Percentiles rank a stretch among this genome's conserved stretches.
These are phyloP conservation scores for Ischnus inquisitorius DNA, from an alignment of 2,888 invertebrate genomes.

Conservation along the genomic window DNA sequence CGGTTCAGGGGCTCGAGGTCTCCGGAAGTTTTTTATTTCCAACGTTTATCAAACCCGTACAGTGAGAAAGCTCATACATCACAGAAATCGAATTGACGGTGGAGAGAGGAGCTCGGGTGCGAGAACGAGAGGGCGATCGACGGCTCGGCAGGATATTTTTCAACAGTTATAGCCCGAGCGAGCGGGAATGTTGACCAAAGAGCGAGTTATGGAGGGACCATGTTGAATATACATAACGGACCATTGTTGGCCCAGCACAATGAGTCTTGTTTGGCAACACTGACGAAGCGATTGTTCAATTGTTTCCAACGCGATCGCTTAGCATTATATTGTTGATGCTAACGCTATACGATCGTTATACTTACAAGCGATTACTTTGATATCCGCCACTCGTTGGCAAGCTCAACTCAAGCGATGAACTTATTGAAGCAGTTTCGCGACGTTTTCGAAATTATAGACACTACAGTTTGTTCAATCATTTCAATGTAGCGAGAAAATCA, in stretches of 20 bases:
- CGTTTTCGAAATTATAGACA: not conserved
- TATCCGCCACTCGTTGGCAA: constrained; percentile 34
- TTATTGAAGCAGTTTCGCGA: not conserved
- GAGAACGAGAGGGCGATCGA: constrained; percentile 57
- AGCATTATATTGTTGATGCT: constrained; percentile 65
- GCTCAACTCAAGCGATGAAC: constrained; percentile 1
- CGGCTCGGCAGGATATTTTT: constrained; percentile 80
- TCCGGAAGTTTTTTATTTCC: constrained; percentile 37
- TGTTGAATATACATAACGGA: constrained; percentile 77
- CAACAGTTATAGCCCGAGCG: constrained; percentile 72
- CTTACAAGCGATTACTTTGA: constrained; percentile 38
- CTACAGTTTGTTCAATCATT: not conserved
- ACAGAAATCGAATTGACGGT: not conserved
- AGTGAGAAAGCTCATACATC: constrained; percentile 2
- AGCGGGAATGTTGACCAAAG: constrained; percentile 77
- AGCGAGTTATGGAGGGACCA: constrained; percentile 72
- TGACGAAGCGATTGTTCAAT: constrained; percentile 76
- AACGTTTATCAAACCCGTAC: not conserved
- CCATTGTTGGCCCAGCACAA: constrained; percentile 82
- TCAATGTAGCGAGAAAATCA: not conserved
- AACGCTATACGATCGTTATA: constrained; percentile 37
- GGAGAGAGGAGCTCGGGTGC: constrained; percentile 14
- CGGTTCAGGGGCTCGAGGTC: not conserved
- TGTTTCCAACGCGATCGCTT: constrained; percentile 74
- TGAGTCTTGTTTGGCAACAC: constrained; percentile 81